Conservation (phyloP, 2,888 invertebrate species). For the Eupithecia centaureata region DNA sequence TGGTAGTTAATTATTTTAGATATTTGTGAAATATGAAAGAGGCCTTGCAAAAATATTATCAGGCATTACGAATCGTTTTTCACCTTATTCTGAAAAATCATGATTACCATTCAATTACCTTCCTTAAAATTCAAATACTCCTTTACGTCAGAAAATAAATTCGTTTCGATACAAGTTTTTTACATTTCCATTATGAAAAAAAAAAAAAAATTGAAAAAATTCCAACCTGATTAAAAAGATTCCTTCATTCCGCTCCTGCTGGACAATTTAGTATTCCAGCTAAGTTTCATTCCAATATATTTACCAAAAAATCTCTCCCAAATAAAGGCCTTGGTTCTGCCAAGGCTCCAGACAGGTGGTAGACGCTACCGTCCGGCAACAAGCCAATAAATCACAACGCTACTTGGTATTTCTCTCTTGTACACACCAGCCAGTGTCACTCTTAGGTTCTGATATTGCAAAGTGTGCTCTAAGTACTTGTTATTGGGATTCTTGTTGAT, state of each 20-base stretch:
- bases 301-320: conserved; percentile 24
- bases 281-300: conserved; percentile 26
- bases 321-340: conserved; percentile 33
- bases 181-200: background rate
- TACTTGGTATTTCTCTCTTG: conserved; percentile 69
- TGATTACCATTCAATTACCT: no score
- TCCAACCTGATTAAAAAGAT: no score
- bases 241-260: background rate
- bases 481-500: background rate
- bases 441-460: background rate
- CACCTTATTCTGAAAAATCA: no score
- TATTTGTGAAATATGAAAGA: background rate
- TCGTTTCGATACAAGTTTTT: no score
- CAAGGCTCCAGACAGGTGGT: conserved; percentile 65
- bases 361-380: conserved; percentile 63
- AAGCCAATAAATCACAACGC: conserved; percentile 71
- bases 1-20: conserved; percentile 20
- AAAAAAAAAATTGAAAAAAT: no score
- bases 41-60: no score
- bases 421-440: conserved; percentile 50
- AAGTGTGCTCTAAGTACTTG: background rate
- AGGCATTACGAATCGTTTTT: no score
- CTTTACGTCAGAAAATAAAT: no score
- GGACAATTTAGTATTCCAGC: conserved; percentile 22
- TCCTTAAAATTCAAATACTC: no score